A percentile compares a stretch with the other conserved stretches of the same genome.
Conservation (phyloP, 2,797 vertebrate genomes). For the Micrastur ruficollis region DNA sequence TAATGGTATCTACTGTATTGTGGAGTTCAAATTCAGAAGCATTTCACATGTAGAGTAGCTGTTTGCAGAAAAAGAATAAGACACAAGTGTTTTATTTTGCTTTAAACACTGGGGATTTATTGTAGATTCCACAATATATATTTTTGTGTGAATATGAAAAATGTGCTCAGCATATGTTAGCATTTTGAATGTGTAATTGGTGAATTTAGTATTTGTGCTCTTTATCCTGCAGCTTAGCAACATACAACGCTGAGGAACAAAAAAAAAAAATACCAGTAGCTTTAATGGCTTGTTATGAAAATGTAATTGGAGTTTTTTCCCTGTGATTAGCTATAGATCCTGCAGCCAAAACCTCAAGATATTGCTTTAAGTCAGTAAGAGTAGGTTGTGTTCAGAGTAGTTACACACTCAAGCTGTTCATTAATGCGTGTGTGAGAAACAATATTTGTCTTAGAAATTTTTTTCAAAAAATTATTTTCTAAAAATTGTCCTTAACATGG, state of each 20-base stretch:
- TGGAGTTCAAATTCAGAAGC: not conserved
- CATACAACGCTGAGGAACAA: not conserved
- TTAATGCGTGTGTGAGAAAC: not conserved
- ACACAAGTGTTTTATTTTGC: not conserved
- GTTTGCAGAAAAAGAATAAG: not conserved
- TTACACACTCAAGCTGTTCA: not conserved
- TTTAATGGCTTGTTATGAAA: not conserved
- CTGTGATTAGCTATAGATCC: not conserved
- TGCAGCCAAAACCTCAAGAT: not conserved
- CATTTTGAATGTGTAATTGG: not conserved
- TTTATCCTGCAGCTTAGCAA: slow-evolving; percentile 3
- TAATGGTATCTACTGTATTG: not conserved
- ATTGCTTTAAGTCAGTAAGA: not conserved
- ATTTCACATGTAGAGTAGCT: not conserved
- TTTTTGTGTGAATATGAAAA: not conserved
- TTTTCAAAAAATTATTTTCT: not conserved
- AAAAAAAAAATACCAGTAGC: not conserved
- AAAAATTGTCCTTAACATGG: not conserved
- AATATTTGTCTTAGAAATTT: not conserved
- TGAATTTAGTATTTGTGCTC: not conserved
- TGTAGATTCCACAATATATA: not conserved
- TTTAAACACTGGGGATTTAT: not conserved
- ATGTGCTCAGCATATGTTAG: not conserved
- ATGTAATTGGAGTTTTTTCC: not conserved
- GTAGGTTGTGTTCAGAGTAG: not conserved